Conservation (phyloP, 1,140 invertebrate genomes). For the Solenopsis fugax region DNA sequence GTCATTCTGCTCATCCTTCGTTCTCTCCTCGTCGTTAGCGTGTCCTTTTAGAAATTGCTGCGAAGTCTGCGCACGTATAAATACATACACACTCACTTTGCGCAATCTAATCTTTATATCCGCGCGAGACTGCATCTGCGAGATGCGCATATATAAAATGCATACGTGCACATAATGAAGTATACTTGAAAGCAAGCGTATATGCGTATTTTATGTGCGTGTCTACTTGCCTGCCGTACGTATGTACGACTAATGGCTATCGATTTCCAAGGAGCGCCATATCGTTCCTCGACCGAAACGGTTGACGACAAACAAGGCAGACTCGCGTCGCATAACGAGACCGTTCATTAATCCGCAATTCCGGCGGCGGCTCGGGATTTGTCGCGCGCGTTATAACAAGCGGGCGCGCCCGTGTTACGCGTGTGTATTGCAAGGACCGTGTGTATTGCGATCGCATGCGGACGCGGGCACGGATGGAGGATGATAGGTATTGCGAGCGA, state of each 20-base stretch:
- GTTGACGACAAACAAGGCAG: conserved; percentile 64
- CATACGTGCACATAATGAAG: background rate
- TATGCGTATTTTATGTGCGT: background rate
- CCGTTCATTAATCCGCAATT: conserved; percentile 73
- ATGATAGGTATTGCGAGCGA: background rate
- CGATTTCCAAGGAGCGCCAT: conserved; percentile 51
- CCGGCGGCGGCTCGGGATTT: conserved; percentile 63
- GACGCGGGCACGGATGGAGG: background rate
- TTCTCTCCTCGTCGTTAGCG: background rate
- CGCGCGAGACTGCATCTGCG: background rate
- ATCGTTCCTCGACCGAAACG: conserved; percentile 26
- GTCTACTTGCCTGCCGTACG: background rate
- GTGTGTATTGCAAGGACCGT: background rate
- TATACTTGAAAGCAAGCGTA: background rate
- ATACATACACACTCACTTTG: background rate
- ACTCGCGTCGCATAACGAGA: conserved; percentile 48
- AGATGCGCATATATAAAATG: no score
- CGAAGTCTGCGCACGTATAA: conserved; percentile 9
- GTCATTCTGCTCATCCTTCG: conserved; percentile 40
- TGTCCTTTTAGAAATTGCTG: conserved; percentile 7
- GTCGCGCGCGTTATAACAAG: conserved; percentile 68
- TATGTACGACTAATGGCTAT: conserved; percentile 59
- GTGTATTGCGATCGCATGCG: background rate
- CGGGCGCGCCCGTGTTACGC: background rate
- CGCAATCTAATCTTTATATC: background rate